These are phyloP conservation scores for Myripristis jacobus DNA, from an alignment of 2,797 vertebrate genomes.

Conservation along the genomic window DNA sequence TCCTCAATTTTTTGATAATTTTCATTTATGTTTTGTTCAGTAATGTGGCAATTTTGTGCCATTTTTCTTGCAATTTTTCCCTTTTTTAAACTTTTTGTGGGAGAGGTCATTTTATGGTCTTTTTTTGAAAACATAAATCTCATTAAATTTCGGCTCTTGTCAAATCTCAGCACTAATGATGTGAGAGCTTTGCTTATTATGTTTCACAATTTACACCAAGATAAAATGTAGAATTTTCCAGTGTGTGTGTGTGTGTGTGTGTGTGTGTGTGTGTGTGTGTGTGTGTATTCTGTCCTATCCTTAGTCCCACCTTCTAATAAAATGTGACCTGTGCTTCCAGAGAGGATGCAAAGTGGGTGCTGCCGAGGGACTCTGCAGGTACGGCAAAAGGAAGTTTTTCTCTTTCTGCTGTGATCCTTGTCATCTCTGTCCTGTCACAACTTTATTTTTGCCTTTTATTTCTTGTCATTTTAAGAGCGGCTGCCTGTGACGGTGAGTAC, in stretches of 20 bases:
- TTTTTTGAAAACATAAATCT: no score
- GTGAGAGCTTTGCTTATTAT: no score
- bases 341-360: conserved; percentile 59
- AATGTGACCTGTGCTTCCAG: conserved; percentile 64
- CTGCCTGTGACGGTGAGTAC: conserved; percentile 40
- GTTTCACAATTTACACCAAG: no score
- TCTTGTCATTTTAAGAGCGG: background rate
- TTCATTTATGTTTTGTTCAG: no score
- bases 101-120: no score
- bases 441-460: background rate
- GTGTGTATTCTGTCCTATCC: background rate
- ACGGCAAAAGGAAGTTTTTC: conserved; percentile 15
- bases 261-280: background rate
- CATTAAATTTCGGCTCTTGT: no score
- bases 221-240: no score
- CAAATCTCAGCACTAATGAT: no score
- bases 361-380: conserved; percentile 58
- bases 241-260: conserved; percentile 16
- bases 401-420: background rate
- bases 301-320: conserved; percentile 39
- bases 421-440: background rate
- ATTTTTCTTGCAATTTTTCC: no score
- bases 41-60: no score
- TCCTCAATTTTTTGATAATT: no score
- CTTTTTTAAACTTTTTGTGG: no score